These are phyloP conservation scores for Pristiophorus japonicus DNA, from an alignment of 2,113 vertebrate species.

Conservation along the genomic window DNA sequence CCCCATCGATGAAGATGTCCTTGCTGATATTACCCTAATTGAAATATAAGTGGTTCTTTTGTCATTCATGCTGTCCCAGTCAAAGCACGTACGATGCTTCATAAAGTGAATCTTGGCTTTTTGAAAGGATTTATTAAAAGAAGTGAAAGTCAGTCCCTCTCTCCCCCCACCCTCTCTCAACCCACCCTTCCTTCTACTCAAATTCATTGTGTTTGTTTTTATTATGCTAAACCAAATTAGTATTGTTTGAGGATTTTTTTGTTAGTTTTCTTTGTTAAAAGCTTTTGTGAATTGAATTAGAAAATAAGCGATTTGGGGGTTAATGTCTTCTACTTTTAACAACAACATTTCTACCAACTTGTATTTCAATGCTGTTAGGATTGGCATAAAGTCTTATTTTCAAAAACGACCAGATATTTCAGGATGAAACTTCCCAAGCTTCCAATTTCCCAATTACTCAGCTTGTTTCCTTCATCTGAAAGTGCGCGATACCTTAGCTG, in stretches of 20 bases:
- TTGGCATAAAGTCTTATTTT: not conserved
- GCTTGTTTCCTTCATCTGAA: not conserved
- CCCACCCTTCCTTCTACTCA: not conserved
- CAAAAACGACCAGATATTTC: not conserved
- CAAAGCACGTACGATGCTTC: not conserved
- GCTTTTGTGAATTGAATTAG: not conserved
- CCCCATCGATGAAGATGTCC: slow-evolving; percentile 21
- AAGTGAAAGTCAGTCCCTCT: not conserved
- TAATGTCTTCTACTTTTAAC: not conserved
- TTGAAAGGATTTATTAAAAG: slow-evolving; percentile 17
- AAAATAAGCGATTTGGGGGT: not conserved
- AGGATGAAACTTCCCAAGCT: not conserved
- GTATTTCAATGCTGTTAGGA: not conserved
- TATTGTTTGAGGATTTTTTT: not conserved
- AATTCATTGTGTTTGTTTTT: not conserved
- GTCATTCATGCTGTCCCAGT: slow-evolving; percentile 22
- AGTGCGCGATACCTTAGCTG: not conserved
- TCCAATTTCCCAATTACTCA: not conserved
- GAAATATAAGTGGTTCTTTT: slow-evolving; percentile 22
- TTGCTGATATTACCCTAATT: slow-evolving; percentile 8
- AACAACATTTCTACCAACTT: not conserved
- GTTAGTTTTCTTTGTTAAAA: not conserved
- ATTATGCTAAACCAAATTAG: not conserved
- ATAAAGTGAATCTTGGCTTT: not conserved
- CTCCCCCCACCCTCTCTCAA: not conserved